Conservation (phyloP, 2,888 invertebrate genomes). For the Ctenicera cuprea region DNA sequence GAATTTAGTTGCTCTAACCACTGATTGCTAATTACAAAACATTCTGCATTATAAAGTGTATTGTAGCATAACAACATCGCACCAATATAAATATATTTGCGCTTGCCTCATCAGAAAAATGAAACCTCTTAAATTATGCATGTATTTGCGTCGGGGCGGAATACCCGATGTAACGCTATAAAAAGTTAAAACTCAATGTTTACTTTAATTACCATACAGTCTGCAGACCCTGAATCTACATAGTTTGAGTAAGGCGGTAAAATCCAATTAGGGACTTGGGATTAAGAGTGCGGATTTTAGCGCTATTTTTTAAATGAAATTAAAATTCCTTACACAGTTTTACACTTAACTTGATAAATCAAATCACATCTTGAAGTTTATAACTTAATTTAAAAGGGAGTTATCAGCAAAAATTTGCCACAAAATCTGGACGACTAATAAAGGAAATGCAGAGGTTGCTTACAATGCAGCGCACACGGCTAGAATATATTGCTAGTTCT, state of each 20-base stretch:
- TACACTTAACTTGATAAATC: no score
- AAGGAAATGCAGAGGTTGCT: no score
- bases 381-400: no score
- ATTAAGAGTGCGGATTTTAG: background rate
- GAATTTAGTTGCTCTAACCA: no score
- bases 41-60: background rate
- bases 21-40: background rate
- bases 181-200: slow-evolving; percentile 6
- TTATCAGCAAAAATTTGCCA: no score
- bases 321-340: no score
- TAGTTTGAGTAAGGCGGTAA: background rate
- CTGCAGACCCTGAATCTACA: background rate
- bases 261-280: background rate
- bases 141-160: background rate
- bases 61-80: background rate
- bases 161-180: background rate
- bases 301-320: no score
- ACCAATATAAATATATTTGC: background rate
- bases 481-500: background rate
- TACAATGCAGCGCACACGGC: background rate
- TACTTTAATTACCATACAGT: slow-evolving; percentile 13
- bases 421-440: no score
- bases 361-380: no score
- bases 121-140: slow-evolving; percentile 1
- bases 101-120: slow-evolving; percentile 1